Conservation (phyloP, 2,113 vertebrate species). For the Hyperopisus bebe region DNA sequence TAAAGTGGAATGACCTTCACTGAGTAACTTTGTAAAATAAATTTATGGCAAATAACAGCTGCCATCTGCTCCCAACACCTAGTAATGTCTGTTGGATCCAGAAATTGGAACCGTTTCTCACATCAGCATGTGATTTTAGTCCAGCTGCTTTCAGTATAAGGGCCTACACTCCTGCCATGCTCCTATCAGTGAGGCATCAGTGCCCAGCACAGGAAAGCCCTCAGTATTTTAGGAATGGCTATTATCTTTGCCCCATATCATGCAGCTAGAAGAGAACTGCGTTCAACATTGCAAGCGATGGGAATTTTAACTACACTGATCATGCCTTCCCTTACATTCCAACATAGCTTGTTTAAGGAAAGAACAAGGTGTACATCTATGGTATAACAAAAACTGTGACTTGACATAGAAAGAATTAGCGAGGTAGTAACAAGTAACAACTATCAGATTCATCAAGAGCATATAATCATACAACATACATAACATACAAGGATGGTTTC, state of each 20-base stretch:
- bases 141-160: not conserved
- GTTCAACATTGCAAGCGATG: not conserved
- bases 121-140: not conserved
- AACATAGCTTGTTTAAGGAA: not conserved
- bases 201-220: not conserved
- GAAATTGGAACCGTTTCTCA: conserved; percentile 2
- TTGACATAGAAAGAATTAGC: not conserved
- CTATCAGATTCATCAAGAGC: not conserved
- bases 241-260: not conserved
- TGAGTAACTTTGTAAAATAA: not conserved
- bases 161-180: not conserved
- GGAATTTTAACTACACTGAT: not conserved
- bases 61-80: conserved; percentile 4
- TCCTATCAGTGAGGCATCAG: not conserved
- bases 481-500: not conserved
- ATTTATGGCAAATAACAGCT: conserved; percentile 9
- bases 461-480: not conserved
- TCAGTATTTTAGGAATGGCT: not conserved
- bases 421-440: not conserved
- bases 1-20: not conserved
- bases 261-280: not conserved
- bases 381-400: not conserved
- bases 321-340: not conserved
- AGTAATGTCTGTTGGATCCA: conserved; percentile 2
- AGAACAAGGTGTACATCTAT: not conserved